Evolutionary conservation across 2,888 invertebrate genomes (phyloP).

Genomic region (Tanypteryx hageni): DNA sequence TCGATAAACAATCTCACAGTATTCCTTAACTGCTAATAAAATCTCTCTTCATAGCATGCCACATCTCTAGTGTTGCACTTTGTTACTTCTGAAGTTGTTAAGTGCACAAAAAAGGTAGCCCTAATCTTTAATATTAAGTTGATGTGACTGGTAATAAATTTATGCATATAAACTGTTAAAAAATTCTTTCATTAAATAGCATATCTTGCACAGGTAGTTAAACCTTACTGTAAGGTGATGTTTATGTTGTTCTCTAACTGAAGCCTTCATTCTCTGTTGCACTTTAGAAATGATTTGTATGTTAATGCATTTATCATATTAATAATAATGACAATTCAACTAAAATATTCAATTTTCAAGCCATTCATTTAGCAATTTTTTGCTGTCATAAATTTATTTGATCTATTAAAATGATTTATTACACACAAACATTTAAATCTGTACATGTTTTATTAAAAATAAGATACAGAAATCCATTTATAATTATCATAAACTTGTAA

Average conservation of each 20-base stretch:
- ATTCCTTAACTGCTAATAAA: neutral
- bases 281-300: neutral
- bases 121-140: neutral
- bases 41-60: constrained; percentile 43
- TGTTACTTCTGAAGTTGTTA: constrained; percentile 33
- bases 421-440: no score
- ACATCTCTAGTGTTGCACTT: constrained; percentile 30
- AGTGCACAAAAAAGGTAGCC: constrained; percentile 20
- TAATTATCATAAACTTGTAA: no score
- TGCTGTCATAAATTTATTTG: no score
- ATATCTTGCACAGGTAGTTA: neutral
- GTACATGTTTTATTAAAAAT: no score
- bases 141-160: neutral
- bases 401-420: no score
- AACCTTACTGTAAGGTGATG: neutral
- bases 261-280: neutral
- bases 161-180: neutral
- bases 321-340: neutral
- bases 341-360: no score
- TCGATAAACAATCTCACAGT: neutral
- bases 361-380: no score
- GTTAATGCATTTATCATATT: neutral
- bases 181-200: neutral
- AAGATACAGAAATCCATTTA: no score
- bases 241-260: neutral